Percentiles rank a stretch among this genome's conserved stretches.
These are phyloP conservation scores for Schizotus pectinicornis DNA, from an alignment of 2,888 invertebrate species.

Conservation along the genomic window DNA sequence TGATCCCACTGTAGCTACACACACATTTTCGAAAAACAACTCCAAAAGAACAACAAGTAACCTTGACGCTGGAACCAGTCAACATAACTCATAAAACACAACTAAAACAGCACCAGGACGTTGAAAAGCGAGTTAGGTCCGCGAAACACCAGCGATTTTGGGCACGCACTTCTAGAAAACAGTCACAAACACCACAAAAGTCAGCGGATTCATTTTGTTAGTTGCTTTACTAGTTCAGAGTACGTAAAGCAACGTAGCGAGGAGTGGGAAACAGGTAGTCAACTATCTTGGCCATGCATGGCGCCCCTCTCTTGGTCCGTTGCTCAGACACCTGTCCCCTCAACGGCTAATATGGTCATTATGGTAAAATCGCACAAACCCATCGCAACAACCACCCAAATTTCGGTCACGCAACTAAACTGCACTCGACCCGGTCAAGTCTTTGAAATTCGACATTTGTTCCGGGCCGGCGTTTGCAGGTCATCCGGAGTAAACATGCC, in stretches of 20 bases:
- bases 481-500: no score
- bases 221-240: slow-evolving; percentile 38
- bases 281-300: slow-evolving; percentile 42
- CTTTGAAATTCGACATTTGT: slow-evolving; percentile 1
- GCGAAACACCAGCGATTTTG: neutral
- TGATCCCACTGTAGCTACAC: slow-evolving; percentile 33
- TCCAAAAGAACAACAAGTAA: slow-evolving; percentile 37
- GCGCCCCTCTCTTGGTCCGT: slow-evolving; percentile 31
- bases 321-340: slow-evolving; percentile 35
- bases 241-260: slow-evolving; percentile 45
- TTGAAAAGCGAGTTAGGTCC: neutral
- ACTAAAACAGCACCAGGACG: neutral
- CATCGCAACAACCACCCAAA: neutral
- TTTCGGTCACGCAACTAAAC: neutral
- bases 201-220: slow-evolving; percentile 35
- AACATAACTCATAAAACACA: slow-evolving; percentile 20
- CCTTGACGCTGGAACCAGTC: slow-evolving; percentile 39
- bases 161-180: neutral
- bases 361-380: neutral
- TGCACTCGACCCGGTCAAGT: neutral
- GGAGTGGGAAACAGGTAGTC: slow-evolving; percentile 54
- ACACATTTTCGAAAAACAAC: slow-evolving; percentile 38
- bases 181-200: slow-evolving; percentile 27
- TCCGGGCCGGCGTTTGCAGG: neutral
- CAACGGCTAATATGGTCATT: slow-evolving; percentile 14